Base-by-base conservation (phyloP, 1,140 invertebrate species). In the Cryptotermes secundus region DNA sequence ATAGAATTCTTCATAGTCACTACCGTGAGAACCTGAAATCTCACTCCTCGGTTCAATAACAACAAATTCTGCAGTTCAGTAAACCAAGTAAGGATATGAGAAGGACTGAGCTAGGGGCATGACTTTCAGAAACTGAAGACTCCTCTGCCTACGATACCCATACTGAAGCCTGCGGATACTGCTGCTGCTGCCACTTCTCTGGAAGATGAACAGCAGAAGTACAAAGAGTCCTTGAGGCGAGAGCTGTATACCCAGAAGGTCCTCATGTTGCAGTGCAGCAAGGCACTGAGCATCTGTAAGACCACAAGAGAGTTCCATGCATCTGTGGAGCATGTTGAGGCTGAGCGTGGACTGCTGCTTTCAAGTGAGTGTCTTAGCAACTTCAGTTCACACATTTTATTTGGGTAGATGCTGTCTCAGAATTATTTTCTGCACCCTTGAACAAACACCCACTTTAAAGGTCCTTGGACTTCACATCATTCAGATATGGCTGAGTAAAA, bases 251-350 rank as follows among this genome's bases (percentile, higher is more conserved):
- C 53, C 22, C 90, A 91, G 84, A 88, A 90, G 82, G 88, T 87
- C 7, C 85, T 88, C 7, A 90, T 91, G 35, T 87, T 89, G 36
- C 90, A 91, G 84, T 89, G 88, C 0, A 88, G 88, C 10, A 91
- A 91, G 86, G 90, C 90, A 2, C 83, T 91, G 12, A 85, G 86
- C 34, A 85, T 89, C 24, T 91, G 91, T 84, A 86, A 87, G 22
- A 87, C 85, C 16, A 88, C 85, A n/a, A 89, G 89, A 81, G 88
- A 89, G 83, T 90, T 91, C 83, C 79, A 85, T 6, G 81, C 84
- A 0, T 89, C 89, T 79, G 81, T 84, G 0, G 89, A 90, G 84
- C 88, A 89, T 79, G 86, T 91, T 4, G 90, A 91, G 86, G 91
- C 89, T 4, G 90, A 91, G 84, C 89, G 88, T 42, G 87, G 90